Evolutionary conservation across 53 echinoderm and acorn worm species (phyloP), one percentile per base, ranked within the genome.

Genomic region (Holothuria leucospilota): DNA sequence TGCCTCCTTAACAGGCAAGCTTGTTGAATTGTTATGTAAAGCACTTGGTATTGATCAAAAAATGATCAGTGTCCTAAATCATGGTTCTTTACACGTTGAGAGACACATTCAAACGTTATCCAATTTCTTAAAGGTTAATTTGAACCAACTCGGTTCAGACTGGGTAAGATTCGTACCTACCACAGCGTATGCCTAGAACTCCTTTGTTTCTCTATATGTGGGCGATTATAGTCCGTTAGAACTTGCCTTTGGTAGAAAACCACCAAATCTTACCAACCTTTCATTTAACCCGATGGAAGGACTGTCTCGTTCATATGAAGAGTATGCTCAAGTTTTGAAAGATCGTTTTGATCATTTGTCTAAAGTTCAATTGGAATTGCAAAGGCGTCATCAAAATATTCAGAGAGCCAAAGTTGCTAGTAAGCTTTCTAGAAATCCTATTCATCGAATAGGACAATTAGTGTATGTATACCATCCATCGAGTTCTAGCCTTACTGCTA

Each of bases 131-230:
- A 89, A 84, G 62, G 72, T 84, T 60, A 89, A 89, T 51, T 78
- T 87, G 78, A 87, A 87, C 65, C 77, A 87, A 39, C 75, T 75
- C 39, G 86, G 86, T 56, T 74, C 59, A 13, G 86, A 86, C 61
- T 86, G 86, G 77, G 87, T 87, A 49, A 23, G 87, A n/a, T 87
- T 38, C 65, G 29, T 87, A 39, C 60, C 86, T 58, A 73, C 86
- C 2, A 73, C 86, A 58, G 71, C 72, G 34, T 86, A 86, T 86
- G 90, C 90, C 0, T 89, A 89, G 25, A 89, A 89, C 34, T 75
- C 89, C 25, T 69, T 84, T 39, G 13, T 62, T 23, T 88, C 82
- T 34, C 69, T 69, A 13, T 42, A 88, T 38, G 46, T 88, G 39
- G 88, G 88, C 4, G 59, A 88, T 51, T 65, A 88, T 59, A n/a